A percentile compares a stretch with the other conserved stretches of the same genome.
Conservation (phyloP, 1,140 invertebrate species). For the Ceratosolen fusciceps region DNA sequence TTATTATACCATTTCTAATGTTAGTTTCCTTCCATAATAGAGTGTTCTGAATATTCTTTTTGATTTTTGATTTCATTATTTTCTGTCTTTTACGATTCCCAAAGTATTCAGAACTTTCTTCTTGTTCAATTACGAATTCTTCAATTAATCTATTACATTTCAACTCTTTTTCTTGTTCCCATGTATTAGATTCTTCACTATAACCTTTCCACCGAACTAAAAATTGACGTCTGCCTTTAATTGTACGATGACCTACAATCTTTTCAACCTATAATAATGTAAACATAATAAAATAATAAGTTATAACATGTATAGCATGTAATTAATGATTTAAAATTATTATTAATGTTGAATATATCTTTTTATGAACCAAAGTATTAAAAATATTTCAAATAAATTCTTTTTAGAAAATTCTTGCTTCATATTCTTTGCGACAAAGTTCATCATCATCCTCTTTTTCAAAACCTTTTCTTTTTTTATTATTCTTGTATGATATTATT, state of each 20-base stretch:
- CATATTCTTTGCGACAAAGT: conserved; percentile 60
- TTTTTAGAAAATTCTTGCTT: conserved; percentile 56
- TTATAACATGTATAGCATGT: too few relatives aligned
- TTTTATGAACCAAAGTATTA: not conserved
- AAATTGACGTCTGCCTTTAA: conserved; percentile 80
- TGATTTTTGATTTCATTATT: conserved; percentile 44
- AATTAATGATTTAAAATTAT: too few relatives aligned
- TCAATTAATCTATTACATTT: conserved; percentile 79
- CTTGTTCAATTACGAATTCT: conserved; percentile 73
- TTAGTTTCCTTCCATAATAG: conserved; percentile 26
- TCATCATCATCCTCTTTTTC: conserved; percentile 38
- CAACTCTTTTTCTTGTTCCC: conserved; percentile 84
- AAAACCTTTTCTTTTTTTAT: conserved; percentile 17
- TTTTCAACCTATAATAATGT: conserved; percentile 75
- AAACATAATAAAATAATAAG: conserved; percentile 24
- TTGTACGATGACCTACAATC: conserved; percentile 78
- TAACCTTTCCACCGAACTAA: conserved; percentile 89
- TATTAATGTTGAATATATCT: conserved; percentile 7
- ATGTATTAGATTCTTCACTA: conserved; percentile 80
- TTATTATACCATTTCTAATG: conserved; percentile 48
- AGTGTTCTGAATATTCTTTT: conserved; percentile 42
- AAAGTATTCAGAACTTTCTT: conserved; percentile 57
- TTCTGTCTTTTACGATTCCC: conserved; percentile 52
- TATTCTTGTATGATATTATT: conserved; percentile 42
- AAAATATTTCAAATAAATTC: not conserved